phyloP scores from a whole-genome alignment of 1,140 invertebrate species.

The Drosophila guanche region DNA sequence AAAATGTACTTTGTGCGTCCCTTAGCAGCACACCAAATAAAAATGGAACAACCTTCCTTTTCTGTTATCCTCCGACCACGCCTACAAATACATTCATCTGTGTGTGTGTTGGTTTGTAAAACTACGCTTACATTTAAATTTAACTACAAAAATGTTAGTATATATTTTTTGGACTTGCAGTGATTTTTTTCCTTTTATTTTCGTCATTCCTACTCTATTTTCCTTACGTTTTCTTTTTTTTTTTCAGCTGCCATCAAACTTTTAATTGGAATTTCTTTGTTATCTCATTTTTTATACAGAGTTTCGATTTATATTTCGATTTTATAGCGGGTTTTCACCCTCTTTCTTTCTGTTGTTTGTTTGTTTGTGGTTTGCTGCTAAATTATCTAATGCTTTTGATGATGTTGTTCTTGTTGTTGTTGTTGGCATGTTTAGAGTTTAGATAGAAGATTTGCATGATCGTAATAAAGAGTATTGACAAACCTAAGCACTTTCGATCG shows the following conservation, averaged over 20 bases:
- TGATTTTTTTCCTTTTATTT: slow-evolving; percentile 31
- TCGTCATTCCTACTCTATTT: slow-evolving; percentile 17
- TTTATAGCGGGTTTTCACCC: slow-evolving; percentile 18
- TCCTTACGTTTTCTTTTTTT: slow-evolving; percentile 20
- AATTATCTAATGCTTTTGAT: slow-evolving; percentile 73
- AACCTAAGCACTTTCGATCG: slow-evolving; percentile 82
- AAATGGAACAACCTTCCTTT: slow-evolving; percentile 40
- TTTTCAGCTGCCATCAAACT: slow-evolving; percentile 45
- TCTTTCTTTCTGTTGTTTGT: slow-evolving; percentile 28
- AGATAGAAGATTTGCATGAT: slow-evolving; percentile 71
- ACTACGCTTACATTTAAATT: slow-evolving; percentile 70
- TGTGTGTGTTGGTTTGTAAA: slow-evolving; percentile 45
- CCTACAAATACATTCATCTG: slow-evolving; percentile 30
- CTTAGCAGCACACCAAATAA: slow-evolving; percentile 12
- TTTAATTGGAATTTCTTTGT: slow-evolving; percentile 66
- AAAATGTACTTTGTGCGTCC: slow-evolving; percentile 36
- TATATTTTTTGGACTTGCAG: slow-evolving; percentile 78
- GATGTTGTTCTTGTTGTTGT: slow-evolving; percentile 55
- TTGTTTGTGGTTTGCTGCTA: slow-evolving; percentile 53
- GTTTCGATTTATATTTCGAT: slow-evolving; percentile 1
- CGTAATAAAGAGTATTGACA: slow-evolving; percentile 76
- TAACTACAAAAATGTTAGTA: slow-evolving; percentile 74
- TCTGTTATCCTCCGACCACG: slow-evolving; percentile 38
- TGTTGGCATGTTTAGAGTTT: slow-evolving; percentile 70
- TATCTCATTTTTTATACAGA: slow-evolving; percentile 6